These are phyloP conservation scores for Drosophila leontia DNA, from an alignment of 1,140 invertebrate species.

Conservation along the genomic window DNA sequence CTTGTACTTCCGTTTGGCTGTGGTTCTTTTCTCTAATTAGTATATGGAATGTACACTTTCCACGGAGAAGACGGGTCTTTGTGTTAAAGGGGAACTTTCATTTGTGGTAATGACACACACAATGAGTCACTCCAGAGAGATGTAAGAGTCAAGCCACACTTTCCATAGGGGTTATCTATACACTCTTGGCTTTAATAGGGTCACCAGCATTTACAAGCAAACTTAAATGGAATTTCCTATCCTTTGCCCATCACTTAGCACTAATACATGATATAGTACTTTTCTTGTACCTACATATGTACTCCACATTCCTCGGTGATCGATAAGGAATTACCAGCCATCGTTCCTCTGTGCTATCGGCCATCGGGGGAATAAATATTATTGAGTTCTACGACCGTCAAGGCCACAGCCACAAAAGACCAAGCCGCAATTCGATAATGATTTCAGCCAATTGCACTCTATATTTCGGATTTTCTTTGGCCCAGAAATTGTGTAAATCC, in stretches of 20 bases:
- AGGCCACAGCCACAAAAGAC: constrained; percentile 12
- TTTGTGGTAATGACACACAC: constrained; percentile 33
- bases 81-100: constrained; percentile 24
- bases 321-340: constrained; percentile 38
- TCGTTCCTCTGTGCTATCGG: constrained; percentile 16
- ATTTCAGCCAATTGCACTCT: background rate
- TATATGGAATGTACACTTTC: constrained; percentile 29
- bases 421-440: constrained; percentile 6
- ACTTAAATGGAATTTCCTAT: too few relatives aligned
- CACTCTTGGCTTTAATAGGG: background rate
- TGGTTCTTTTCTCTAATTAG: constrained; percentile 30
- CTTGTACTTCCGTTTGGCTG: constrained; percentile 39
- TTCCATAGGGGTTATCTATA: background rate
- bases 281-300: constrained; percentile 4
- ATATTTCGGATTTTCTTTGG: background rate
- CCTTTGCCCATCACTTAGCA: constrained; percentile 10
- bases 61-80: constrained; percentile 3
- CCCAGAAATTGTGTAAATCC: background rate
- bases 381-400: constrained; percentile 13
- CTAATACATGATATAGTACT: constrained; percentile 5
- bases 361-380: constrained; percentile 25
- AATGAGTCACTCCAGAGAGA: constrained; percentile 23
- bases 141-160: background rate
- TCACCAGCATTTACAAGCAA: too few relatives aligned
- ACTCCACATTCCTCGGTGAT: constrained; percentile 22